Percentiles rank a stretch among this genome's conserved stretches.
Evolutionary conservation across 2,113 vertebrate genomes (phyloP).

Genomic region (Passer montanus): DNA sequence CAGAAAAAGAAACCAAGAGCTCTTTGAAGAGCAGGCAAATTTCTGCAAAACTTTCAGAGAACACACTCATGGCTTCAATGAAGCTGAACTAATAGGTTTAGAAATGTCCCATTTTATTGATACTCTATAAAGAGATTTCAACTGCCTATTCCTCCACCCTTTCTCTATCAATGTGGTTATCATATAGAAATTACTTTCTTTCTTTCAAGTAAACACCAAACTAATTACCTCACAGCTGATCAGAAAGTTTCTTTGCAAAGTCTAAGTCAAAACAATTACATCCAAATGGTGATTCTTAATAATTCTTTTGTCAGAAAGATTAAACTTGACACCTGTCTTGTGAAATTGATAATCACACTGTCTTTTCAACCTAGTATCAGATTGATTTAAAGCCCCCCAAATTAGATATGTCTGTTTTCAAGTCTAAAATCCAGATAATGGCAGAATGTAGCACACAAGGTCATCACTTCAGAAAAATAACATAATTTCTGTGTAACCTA

Average conservation of each 20-base stretch:
- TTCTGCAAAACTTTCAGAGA: neutral
- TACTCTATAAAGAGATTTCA: neutral
- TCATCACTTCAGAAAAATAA: neutral
- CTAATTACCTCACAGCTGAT: constrained; percentile 14
- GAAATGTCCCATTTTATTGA: neutral
- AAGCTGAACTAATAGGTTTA: constrained; percentile 40
- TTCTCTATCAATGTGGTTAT: neutral
- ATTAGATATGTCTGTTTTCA: neutral
- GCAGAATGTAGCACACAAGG: neutral
- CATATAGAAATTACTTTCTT: neutral
- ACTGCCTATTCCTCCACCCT: neutral
- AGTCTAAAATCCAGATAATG: neutral
- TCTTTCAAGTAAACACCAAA: neutral
- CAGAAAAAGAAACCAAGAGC: neutral
- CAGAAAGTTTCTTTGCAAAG: neutral
- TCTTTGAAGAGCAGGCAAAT: neutral
- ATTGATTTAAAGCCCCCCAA: neutral
- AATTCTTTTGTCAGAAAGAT: neutral
- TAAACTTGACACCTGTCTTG: neutral
- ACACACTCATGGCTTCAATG: neutral
- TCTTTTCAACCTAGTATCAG: neutral
- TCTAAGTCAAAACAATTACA: neutral
- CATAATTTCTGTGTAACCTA: neutral
- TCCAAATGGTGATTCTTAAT: neutral
- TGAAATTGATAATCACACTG: neutral